phyloP scores from a whole-genome alignment of 2,888 invertebrate genomes.

The Lochmaea crataegi region DNA sequence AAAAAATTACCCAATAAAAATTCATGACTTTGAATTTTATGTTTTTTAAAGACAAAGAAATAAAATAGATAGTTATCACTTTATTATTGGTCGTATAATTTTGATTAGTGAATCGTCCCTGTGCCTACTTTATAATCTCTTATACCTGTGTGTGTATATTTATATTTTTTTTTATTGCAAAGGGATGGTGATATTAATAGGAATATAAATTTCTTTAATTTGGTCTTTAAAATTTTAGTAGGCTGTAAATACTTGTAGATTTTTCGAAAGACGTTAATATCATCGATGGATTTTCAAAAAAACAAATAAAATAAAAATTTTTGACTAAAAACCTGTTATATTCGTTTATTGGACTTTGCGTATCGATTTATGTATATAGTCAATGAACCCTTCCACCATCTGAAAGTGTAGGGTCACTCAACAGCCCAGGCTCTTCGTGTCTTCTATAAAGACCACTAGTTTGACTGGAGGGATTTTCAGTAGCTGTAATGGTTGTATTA shows the following conservation, averaged over 20 bases:
- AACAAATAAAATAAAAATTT: neutral
- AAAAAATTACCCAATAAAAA: slow-evolving; percentile 49
- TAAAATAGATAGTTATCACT: slow-evolving; percentile 50
- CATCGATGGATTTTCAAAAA: slow-evolving; percentile 17
- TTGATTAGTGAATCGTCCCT: slow-evolving; percentile 47
- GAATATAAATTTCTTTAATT: slow-evolving; percentile 45
- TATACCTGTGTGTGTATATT: slow-evolving; percentile 35
- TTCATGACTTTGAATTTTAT: slow-evolving; percentile 51
- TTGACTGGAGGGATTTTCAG: too few species aligned
- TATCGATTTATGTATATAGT: too few species aligned
- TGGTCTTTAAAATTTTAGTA: slow-evolving; percentile 42
- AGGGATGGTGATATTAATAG: slow-evolving; percentile 43
- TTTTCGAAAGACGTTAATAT: neutral
- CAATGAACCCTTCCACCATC: too few species aligned
- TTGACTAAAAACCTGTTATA: too few species aligned
- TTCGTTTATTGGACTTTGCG: too few species aligned
- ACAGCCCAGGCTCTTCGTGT: too few species aligned
- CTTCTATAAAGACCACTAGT: too few species aligned
- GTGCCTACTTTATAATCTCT: slow-evolving; percentile 37
- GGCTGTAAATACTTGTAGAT: slow-evolving; percentile 40
- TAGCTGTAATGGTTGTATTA: too few species aligned
- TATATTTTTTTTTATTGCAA: slow-evolving; percentile 42
- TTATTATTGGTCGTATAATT: slow-evolving; percentile 50
- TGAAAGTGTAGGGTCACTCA: too few species aligned
- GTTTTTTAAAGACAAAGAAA: slow-evolving; percentile 48